phyloP scores from a whole-genome alignment of 2,888 invertebrate genomes.

The Agapostemon virescens region DNA sequence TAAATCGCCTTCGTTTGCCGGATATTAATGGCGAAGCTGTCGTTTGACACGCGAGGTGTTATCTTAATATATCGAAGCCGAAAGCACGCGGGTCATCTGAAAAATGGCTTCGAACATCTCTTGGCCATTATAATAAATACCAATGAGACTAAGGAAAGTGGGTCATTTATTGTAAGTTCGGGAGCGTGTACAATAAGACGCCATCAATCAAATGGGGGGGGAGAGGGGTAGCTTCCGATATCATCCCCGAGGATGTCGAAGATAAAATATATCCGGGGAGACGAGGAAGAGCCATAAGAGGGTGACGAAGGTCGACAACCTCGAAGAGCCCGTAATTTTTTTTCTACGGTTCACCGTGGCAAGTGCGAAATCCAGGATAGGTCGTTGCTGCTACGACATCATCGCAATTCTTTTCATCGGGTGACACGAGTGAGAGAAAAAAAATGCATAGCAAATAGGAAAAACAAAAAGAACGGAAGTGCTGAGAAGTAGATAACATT shows the following conservation, averaged over 20 bases:
- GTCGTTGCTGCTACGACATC: slow-evolving; percentile 5
- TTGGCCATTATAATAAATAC: slow-evolving; percentile 1
- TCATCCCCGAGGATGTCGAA: not conserved
- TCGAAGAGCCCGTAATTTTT: slow-evolving; percentile 19
- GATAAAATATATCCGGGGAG: slow-evolving; percentile 29
- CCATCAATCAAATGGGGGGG: slow-evolving; percentile 38
- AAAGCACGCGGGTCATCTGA: not conserved
- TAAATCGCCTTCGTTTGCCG: not conserved
- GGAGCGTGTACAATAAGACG: slow-evolving; percentile 4
- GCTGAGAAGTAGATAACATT: not conserved
- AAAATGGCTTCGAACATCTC: not conserved
- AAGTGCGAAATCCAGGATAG: slow-evolving; percentile 32
- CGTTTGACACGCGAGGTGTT: not conserved
- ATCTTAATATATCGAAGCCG: not conserved
- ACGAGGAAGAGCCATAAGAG: slow-evolving; percentile 12
- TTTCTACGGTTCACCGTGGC: slow-evolving; percentile 7
- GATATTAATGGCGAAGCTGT: not conserved
- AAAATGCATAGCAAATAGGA: not conserved
- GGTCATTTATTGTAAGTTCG: slow-evolving; percentile 23
- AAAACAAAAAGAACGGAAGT: slow-evolving; percentile 19
- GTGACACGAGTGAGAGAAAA: not conserved
- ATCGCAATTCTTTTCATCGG: slow-evolving; percentile 3
- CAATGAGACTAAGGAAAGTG: slow-evolving; percentile 10
- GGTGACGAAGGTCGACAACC: slow-evolving; percentile 47
- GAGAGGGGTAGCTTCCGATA: slow-evolving; percentile 17